Evolutionary conservation across 2,797 vertebrate genomes (phyloP), one percentile per base, ranked within the genome.

Genomic region (Tachyglossus aculeatus): DNA sequence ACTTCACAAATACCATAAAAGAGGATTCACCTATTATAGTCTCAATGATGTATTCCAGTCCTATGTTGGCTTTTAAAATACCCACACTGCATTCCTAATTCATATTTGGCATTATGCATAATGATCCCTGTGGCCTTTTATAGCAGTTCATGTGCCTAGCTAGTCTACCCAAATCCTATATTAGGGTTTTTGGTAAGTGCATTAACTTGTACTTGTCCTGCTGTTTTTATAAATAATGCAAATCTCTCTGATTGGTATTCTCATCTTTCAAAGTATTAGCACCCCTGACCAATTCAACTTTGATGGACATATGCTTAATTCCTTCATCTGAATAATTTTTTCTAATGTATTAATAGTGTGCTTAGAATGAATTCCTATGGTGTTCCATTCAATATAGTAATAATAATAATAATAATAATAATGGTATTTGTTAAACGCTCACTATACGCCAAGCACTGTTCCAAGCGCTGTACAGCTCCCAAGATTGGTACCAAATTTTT

Each of bases 121-220:
- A n/a, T n/a, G n/a, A n/a, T n/a, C n/a, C n/a, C n/a, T n/a, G n/a
- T n/a, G n/a, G n/a, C n/a, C 45, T 22, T 4, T n/a, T 56, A 50
- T 67, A 66, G 51, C n/a, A 39, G n/a, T n/a, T n/a, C n/a, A n/a
- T n/a, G 32, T n/a, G 3, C 9, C 9, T 65, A 31, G 19, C 19
- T 50, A 4, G 47, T 34, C 56, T 45, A 74, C 63, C 5, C 1
- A 18, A n/a, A 37, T 3, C 44, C 62, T 6, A 3, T 33, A 29
- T 34, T 72, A 47, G 1, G 60, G 72, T 59, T 21, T 58, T n/a
- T 47, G 50, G 68, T 66, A 29, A 13, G 9, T 40, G n/a, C n/a
- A n/a, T n/a, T n/a, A n/a, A n/a, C n/a, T n/a, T n/a, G n/a, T n/a
- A n/a, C n/a, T n/a, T n/a, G n/a, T n/a, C 37, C 0, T 0, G 21